Evolutionary conservation across 2,113 vertebrate species (phyloP), one percentile per base, ranked within the genome.

Genomic region (Cyanocitta stelleri): DNA sequence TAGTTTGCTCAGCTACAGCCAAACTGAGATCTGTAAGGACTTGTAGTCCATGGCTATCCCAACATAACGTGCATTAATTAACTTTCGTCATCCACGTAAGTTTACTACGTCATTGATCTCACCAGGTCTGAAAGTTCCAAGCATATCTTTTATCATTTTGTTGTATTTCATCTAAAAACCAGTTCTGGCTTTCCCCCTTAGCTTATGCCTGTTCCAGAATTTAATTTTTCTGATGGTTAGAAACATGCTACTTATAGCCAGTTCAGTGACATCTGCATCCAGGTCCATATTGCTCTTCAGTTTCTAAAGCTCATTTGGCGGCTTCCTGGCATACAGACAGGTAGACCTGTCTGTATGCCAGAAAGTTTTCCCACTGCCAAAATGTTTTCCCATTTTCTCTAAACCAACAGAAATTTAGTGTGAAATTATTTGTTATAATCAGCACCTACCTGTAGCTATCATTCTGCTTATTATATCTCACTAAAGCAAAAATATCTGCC

Each of bases 401-500:
- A 71, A 72, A 63, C 12, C 41, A 61, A 27, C 56, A 89, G 72
- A 85, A 84, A 85, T 72, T 66, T 3, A 69, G 48, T 49, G 16
- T 39, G 30, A 87, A 84, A 22, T 66, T 63, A 37, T 7, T 26
- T 51, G 78, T 66, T 24, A 44, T 49, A 39, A 71, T 74, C 49
- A 52, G n/a, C 35, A 97, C 98, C 77, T 96, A 99, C 99, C 99
- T 99, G 98, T 99, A 99, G 97, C 99, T 99, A 98, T 99, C 98
- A 91, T 98, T 99, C 97, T 99, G 98, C 89, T 98, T 99, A 96
- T 99, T 99, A 81, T 99, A 99, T 95, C 98, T 98, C 98, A 99
- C 99, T 98, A 99, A 99, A 98, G 99, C 99, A 99, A 99, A 99
- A 97, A 99, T 99, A 98, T 99, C 99, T 99, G 97, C n/a, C 62